Evolutionary conservation across 2,888 invertebrate species (phyloP).

Genomic region (Cheilosia variabilis): DNA sequence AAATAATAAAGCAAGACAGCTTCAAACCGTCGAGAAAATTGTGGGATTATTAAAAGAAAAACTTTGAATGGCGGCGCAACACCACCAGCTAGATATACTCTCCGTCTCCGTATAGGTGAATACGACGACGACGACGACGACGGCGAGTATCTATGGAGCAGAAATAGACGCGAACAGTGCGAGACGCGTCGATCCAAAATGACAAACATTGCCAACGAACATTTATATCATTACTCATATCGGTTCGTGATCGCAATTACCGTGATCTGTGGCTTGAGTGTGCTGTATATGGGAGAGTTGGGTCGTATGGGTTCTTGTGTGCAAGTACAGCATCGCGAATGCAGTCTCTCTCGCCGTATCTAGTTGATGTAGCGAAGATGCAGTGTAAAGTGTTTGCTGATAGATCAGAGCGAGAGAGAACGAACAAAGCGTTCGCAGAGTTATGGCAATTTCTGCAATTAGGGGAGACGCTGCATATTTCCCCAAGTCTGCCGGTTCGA

Average conservation of each 20-base stretch:
- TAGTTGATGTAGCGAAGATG: slow-evolving; percentile 18
- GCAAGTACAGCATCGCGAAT: neutral
- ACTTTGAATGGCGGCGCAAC: slow-evolving; percentile 38
- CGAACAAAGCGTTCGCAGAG: slow-evolving; percentile 1
- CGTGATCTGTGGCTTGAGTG: slow-evolving; percentile 36
- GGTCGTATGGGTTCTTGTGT: neutral
- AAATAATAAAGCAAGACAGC: slow-evolving; percentile 19
- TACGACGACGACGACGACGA: neutral
- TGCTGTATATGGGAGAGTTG: slow-evolving; percentile 14
- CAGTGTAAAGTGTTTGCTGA: slow-evolving; percentile 26
- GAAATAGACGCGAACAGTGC: slow-evolving; percentile 40
- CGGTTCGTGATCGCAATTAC: slow-evolving; percentile 69
- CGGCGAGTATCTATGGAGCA: neutral
- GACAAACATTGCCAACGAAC: slow-evolving; percentile 57
- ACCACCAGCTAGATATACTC: slow-evolving; percentile 8
- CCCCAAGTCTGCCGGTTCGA: slow-evolving; percentile 27
- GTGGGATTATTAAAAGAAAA: slow-evolving; percentile 12
- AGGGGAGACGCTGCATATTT: slow-evolving; percentile 58
- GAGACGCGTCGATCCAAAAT: slow-evolving; percentile 56
- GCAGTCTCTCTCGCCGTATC: neutral
- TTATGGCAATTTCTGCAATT: slow-evolving; percentile 58
- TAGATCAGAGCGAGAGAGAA: slow-evolving; percentile 48
- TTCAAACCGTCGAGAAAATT: slow-evolving; percentile 21
- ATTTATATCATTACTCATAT: slow-evolving; percentile 66
- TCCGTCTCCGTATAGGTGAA: neutral